Evolutionary conservation across 92 coral and sea anemone genomes (phyloP).

Genomic region (Phenganax subtilis): DNA sequence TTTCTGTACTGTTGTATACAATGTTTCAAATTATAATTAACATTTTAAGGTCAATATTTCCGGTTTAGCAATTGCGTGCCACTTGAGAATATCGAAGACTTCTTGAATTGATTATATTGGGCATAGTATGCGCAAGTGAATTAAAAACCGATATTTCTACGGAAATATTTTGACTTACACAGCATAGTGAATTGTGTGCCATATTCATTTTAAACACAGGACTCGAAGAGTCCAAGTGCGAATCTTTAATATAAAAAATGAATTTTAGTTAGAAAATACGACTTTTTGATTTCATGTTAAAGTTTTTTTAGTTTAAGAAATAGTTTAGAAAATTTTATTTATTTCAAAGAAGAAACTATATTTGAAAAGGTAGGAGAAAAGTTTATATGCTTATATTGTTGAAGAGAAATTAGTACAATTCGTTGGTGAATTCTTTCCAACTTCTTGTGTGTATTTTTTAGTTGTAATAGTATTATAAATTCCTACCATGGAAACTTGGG

Average conservation of each 20-base stretch:
- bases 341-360: too few species aligned
- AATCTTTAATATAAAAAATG: not conserved
- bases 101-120: not conserved
- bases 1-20: too few species aligned
- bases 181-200: not conserved
- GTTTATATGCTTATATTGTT: not conserved
- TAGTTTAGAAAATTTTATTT: too few species aligned
- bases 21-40: not conserved
- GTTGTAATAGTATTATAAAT: not conserved
- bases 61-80: too few species aligned
- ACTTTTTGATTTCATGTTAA: too few species aligned
- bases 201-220: not conserved
- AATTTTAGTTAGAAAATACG: too few species aligned
- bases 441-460: not conserved
- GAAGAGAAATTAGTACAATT: too few species aligned
- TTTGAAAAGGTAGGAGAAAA: not conserved
- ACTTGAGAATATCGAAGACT: not conserved
- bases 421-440: too few species aligned
- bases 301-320: too few species aligned
- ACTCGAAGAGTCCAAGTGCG: not conserved
- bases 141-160: not conserved
- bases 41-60: not conserved
- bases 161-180: not conserved
- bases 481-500: constrained; percentile 14
- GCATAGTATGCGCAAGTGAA: not conserved